Percentiles rank a stretch among this genome's conserved stretches.
Conservation (phyloP, 2,113 vertebrate species). For the Gobiocypris rarus region DNA sequence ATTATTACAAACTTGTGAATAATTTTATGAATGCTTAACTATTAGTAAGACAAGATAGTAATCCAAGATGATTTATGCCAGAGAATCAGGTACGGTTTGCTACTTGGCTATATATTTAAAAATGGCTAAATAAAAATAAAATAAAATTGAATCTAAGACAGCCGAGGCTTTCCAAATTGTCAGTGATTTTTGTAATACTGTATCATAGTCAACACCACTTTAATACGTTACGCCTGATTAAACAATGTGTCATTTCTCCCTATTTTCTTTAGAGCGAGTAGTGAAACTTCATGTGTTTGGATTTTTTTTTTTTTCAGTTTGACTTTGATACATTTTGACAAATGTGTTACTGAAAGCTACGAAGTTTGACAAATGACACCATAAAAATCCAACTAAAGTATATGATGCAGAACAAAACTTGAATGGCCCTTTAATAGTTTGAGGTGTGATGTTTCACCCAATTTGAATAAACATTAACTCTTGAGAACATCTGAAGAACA, state of each 20-base stretch:
- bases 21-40: background rate
- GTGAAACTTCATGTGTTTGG: constrained; percentile 55
- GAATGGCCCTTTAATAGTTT: constrained; percentile 57
- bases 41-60: background rate
- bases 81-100: background rate
- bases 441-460: constrained; percentile 53
- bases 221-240: constrained; percentile 49
- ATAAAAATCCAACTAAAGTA: constrained; percentile 58
- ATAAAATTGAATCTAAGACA: background rate
- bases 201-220: constrained; percentile 31
- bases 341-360: constrained; percentile 73
- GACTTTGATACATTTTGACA: constrained; percentile 75
- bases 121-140: too few species aligned
- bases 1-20: background rate
- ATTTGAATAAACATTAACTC: constrained; percentile 68
- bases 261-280: constrained; percentile 49
- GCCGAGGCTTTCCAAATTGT: background rate
- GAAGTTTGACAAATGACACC: constrained; percentile 71
- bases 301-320: constrained; percentile 59
- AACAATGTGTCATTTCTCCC: constrained; percentile 46
- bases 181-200: background rate
- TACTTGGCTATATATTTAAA: background rate
- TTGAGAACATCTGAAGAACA: constrained; percentile 47
- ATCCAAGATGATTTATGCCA: background rate
- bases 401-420: constrained; percentile 62